Conservation (phyloP, 2,113 vertebrate species). For the Montifringilla adamsi region DNA sequence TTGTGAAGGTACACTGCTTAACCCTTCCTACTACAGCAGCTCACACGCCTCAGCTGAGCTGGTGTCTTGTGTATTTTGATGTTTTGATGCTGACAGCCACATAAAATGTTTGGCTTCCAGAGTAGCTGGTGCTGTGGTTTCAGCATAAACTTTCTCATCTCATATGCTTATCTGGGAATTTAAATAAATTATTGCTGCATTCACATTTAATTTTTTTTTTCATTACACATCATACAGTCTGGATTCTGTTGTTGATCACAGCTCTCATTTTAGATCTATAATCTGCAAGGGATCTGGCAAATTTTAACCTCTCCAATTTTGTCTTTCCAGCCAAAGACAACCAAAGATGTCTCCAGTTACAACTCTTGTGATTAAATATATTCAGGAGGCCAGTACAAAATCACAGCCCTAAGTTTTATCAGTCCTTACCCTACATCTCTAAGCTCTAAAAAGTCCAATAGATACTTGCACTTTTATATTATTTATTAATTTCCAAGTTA, state of each 20-base stretch:
- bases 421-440: not conserved
- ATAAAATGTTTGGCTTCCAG: not conserved
- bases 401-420: not conserved
- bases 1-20: slow-evolving; percentile 77
- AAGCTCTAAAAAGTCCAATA: not conserved
- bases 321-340: not conserved
- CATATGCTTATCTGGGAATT: not conserved
- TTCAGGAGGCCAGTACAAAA: not conserved
- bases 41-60: not conserved
- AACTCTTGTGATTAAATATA: not conserved
- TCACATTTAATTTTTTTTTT: not conserved
- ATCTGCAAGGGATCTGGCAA: not conserved
- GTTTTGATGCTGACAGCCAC: not conserved
- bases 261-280: not conserved
- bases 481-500: not conserved
- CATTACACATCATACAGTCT: not conserved
- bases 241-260: not conserved
- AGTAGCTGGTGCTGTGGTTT: not conserved
- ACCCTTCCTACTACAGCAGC: not conserved
- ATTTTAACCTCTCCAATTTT: not conserved
- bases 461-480: not conserved
- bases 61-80: not conserved
- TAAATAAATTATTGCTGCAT: not conserved
- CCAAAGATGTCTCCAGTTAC: not conserved
- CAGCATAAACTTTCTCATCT: not conserved